Evolutionary conservation across 2,113 vertebrate genomes (phyloP).

Genomic region (Myotis yumanensis): DNA sequence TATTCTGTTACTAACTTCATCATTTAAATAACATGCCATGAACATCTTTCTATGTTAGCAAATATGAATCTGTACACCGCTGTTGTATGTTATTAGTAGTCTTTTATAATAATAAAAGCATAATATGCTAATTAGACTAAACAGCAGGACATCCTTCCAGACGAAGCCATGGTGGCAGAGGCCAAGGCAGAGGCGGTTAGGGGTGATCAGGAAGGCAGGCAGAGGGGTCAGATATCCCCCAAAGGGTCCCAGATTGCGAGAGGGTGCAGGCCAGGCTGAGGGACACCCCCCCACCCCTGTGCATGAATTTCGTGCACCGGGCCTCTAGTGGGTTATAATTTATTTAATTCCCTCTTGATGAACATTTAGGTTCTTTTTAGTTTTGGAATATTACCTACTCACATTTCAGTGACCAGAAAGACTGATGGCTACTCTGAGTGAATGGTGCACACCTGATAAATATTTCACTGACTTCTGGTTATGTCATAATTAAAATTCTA

Average conservation of each 20-base stretch:
- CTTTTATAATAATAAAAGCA: background rate
- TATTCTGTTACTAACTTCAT: background rate
- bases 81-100: background rate
- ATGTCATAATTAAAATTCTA: background rate
- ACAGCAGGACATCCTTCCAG: too few relatives aligned
- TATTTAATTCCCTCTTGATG: background rate
- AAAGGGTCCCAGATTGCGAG: too few relatives aligned
- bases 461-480: background rate
- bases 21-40: background rate
- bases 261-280: too few relatives aligned
- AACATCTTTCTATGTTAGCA: background rate
- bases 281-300: too few relatives aligned
- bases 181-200: too few relatives aligned
- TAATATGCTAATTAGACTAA: too few relatives aligned
- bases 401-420: constrained; percentile 20
- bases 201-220: too few relatives aligned
- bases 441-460: background rate
- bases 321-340: background rate
- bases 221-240: too few relatives aligned
- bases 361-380: background rate
- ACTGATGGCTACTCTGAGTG: background rate
- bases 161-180: too few relatives aligned
- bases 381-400: background rate
- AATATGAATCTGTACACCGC: background rate
- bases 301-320: too few relatives aligned